These are phyloP conservation scores for Graphium colonna DNA, from an alignment of 2,888 invertebrate species.

Conservation along the genomic window DNA sequence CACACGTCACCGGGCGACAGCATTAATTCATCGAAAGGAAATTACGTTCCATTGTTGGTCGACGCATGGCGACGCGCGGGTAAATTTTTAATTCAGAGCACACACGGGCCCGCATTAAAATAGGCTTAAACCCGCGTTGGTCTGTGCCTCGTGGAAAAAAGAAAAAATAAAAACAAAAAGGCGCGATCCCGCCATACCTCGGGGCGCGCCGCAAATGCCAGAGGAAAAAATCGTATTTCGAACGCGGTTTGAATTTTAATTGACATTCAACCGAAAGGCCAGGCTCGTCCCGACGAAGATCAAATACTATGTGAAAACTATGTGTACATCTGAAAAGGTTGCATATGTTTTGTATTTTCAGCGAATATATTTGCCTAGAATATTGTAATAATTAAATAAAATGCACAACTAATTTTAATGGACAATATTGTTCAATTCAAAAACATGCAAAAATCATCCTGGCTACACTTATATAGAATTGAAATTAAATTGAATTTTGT, in stretches of 20 bases:
- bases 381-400: too few relatives aligned
- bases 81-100: slow-evolving; percentile 75
- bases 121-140: slow-evolving; percentile 74
- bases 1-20: slow-evolving; percentile 24
- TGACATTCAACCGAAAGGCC: slow-evolving; percentile 65
- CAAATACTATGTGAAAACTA: not conserved
- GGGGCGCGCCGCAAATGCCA: slow-evolving; percentile 76
- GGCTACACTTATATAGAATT: too few relatives aligned
- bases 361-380: too few relatives aligned
- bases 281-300: slow-evolving; percentile 42
- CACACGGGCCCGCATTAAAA: slow-evolving; percentile 77
- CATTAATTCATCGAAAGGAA: slow-evolving; percentile 53
- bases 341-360: too few relatives aligned
- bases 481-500: too few relatives aligned
- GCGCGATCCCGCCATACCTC: slow-evolving; percentile 76
- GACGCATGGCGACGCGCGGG: slow-evolving; percentile 51
- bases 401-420: too few relatives aligned
- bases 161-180: slow-evolving; percentile 71
- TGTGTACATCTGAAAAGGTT: too few relatives aligned
- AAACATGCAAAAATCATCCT: too few relatives aligned
- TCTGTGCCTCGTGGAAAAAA: slow-evolving; percentile 75
- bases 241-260: slow-evolving; percentile 81
- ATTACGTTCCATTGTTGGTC: slow-evolving; percentile 71
- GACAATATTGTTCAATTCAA: too few relatives aligned
- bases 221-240: slow-evolving; percentile 79